Evolutionary conservation across 2,888 invertebrate species (phyloP).

Genomic region (Macropis europaea): DNA sequence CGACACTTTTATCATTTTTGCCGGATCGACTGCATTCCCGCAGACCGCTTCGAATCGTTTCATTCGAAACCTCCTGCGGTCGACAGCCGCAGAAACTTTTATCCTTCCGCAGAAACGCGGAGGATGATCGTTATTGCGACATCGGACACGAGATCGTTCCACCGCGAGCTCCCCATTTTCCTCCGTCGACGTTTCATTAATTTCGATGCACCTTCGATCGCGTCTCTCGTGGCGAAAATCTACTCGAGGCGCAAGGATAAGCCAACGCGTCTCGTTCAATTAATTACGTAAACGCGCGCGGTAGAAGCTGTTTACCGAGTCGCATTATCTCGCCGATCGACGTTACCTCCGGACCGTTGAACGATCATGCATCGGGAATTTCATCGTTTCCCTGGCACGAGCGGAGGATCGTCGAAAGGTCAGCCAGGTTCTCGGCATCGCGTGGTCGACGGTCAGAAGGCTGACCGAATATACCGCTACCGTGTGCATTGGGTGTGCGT

Average conservation of each 20-base stretch:
- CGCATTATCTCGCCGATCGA: conserved; percentile 1
- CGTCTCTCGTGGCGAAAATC: neutral
- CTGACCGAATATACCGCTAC: neutral
- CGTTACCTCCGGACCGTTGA: neutral
- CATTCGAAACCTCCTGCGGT: conserved; percentile 53
- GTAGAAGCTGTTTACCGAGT: neutral
- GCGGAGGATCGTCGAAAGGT: neutral
- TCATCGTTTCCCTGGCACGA: neutral
- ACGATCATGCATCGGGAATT: neutral
- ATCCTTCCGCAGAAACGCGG: conserved; percentile 1
- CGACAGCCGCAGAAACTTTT: conserved; percentile 47
- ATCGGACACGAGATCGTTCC: conserved; percentile 29
- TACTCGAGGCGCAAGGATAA: no score
- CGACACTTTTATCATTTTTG: conserved; percentile 61
- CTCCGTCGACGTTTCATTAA: neutral
- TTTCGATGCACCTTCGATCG: neutral
- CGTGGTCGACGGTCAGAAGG: neutral
- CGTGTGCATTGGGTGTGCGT: neutral
- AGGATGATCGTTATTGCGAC: conserved; percentile 39
- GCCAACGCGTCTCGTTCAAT: no score
- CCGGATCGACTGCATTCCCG: conserved; percentile 60
- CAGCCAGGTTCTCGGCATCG: neutral
- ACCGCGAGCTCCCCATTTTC: neutral
- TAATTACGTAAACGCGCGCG: conserved; percentile 6
- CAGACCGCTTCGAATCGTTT: conserved; percentile 48